Evolutionary conservation across 2,888 invertebrate genomes (phyloP), one percentile per base, ranked within the genome.

Genomic region (Tubiluchus corallicola): DNA sequence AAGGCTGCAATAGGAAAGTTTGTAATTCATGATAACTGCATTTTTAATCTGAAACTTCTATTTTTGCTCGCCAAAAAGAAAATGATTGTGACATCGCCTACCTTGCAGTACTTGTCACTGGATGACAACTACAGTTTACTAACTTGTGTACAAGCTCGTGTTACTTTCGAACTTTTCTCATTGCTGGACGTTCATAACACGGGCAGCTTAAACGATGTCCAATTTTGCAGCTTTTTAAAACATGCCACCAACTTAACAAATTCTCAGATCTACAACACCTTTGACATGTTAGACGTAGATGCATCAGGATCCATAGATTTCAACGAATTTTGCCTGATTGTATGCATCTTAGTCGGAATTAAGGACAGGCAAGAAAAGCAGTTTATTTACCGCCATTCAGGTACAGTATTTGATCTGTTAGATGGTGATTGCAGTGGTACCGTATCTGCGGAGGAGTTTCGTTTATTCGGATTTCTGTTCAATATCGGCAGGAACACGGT

Each of bases 291-390:
- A n/a, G 60, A 60, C 47, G 52, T 57, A 21, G 58, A 60, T 45
- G 54, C 54, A 9, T 58, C 57, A 2, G 59, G 60, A 2, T 51
- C 52, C 42, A 55, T 60, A 17, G 59, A 60, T 37, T 58, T 59
- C 47, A 57, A 57, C 37, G 60, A 60, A 44, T 60, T 60, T 47
- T 60, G 59, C 43, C 49, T 60, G 1, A 46, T 60, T 2, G 52
- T 54, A 40, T 55, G 57, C 41, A 57, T 60, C 37, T 48, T 60
- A 4, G 49, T 60, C 17, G 54, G 58, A 13, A 51, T 52, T 37
- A 57, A 57, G 59, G 58, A 58, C 42, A 45, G 49, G 15, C 52
- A 53, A 29, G 56, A 55, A 44, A 58, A 59, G 47, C 54, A 57
- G 47, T 59, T 59, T 40, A 57, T 59, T 19, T 58, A 53, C 45